Percentiles rank a stretch among this genome's conserved stretches.
These are phyloP conservation scores for Argynnis bischoffii DNA, from an alignment of 2,888 invertebrate genomes.

Conservation along the genomic window DNA sequence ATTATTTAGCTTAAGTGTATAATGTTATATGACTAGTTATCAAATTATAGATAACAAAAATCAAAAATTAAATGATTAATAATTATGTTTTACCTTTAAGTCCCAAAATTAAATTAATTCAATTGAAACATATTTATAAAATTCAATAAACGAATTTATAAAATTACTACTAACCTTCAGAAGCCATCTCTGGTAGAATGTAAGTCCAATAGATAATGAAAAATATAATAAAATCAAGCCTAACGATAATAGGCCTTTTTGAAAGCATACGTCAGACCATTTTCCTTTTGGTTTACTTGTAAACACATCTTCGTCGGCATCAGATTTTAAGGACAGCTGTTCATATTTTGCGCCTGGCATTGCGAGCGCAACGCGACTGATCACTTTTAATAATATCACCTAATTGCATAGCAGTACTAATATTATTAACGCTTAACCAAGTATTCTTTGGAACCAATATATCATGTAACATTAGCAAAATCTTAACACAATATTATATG, in stretches of 20 bases:
- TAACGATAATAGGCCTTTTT: slow-evolving; percentile 67
- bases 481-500: not conserved
- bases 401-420: slow-evolving; percentile 59
- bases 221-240: slow-evolving; percentile 91
- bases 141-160: too few relatives aligned
- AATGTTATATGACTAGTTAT: too few relatives aligned
- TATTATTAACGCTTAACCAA: not conserved
- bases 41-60: too few relatives aligned
- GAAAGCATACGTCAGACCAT: slow-evolving; percentile 68
- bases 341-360: slow-evolving; percentile 75
- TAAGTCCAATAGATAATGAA: slow-evolving; percentile 95
- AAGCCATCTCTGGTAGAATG: slow-evolving; percentile 98
- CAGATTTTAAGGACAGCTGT: slow-evolving; percentile 73
- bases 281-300: slow-evolving; percentile 63
- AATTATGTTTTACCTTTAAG: not conserved
- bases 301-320: slow-evolving; percentile 67
- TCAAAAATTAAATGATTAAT: too few relatives aligned
- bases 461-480: not conserved
- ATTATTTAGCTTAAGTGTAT: too few relatives aligned
- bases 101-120: not conserved
- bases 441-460: not conserved
- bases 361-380: slow-evolving; percentile 49
- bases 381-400: slow-evolving; percentile 46
- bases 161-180: slow-evolving; percentile 84
- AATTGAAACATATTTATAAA: too few relatives aligned